Conservation (phyloP, 2,113 vertebrate species). For the Origma solitaria region DNA sequence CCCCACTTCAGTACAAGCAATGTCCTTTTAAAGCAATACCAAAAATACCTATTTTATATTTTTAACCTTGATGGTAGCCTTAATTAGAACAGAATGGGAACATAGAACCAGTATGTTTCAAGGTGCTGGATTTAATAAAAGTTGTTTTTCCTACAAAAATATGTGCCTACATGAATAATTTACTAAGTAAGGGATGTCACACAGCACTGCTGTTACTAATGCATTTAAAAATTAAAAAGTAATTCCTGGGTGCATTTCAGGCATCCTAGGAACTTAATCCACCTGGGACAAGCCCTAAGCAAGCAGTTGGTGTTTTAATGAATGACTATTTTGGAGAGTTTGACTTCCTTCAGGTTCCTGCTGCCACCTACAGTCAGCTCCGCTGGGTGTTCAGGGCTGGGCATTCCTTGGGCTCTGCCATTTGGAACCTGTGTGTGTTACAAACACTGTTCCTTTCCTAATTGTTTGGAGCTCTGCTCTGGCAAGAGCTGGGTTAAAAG, state of each 20-base stretch:
- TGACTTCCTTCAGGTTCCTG: not conserved
- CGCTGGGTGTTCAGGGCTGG: not conserved
- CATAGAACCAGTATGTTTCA: not conserved
- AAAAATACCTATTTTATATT: not conserved
- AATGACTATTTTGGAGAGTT: not conserved
- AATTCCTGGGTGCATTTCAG: not conserved
- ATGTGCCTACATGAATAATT: not conserved
- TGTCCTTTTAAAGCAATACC: not conserved
- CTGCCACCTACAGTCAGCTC: constrained; percentile 66
- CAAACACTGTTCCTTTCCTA: fast-evolving
- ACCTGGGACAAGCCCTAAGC: not conserved
- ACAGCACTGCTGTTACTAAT: not conserved
- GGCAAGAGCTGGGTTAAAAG: not conserved
- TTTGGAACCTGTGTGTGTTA: not conserved
- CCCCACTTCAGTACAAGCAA: not conserved
- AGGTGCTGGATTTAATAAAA: not conserved
- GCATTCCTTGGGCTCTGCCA: fast-evolving
- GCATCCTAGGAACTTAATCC: not conserved
- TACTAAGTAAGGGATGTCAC: not conserved
- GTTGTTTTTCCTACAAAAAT: not conserved
- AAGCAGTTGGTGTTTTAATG: not conserved
- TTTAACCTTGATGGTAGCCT: not conserved
- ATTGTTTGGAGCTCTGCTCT: not conserved
- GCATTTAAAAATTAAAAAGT: not conserved
- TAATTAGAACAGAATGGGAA: not conserved